Percentiles rank a stretch among this genome's conserved stretches.
Evolutionary conservation across 1,140 invertebrate genomes (phyloP).

Genomic region (Leptinotarsa defecta): DNA sequence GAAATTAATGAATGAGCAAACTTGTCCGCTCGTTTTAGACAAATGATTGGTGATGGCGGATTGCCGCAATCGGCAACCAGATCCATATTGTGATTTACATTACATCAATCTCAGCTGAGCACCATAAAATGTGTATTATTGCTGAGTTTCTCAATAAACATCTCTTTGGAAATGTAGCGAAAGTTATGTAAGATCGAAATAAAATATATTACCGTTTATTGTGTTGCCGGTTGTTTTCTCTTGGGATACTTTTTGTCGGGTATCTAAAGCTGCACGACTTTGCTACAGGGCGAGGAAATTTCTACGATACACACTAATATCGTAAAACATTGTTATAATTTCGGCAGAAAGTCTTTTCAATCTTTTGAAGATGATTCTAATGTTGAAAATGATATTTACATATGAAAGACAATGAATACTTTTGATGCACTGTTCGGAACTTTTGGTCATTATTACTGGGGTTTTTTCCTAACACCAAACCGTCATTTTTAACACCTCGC

Average conservation of each 20-base stretch:
- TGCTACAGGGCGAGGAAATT: neutral
- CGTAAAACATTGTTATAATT: too few species aligned
- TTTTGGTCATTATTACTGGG: too few species aligned
- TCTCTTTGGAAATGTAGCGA: slow-evolving; percentile 2
- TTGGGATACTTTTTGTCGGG: neutral
- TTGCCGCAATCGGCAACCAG: neutral
- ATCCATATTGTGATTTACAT: neutral
- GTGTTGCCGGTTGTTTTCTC: slow-evolving; percentile 2
- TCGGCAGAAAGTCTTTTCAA: too few species aligned
- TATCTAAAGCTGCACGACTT: slow-evolving; percentile 1
- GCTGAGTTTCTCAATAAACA: slow-evolving; percentile 1
- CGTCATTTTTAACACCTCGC: too few species aligned
- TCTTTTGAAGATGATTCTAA: too few species aligned
- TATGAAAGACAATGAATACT: too few species aligned
- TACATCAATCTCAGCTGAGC: neutral
- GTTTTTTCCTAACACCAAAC: too few species aligned
- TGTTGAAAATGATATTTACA: too few species aligned
- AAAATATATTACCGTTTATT: slow-evolving; percentile 7
- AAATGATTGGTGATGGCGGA: neutral
- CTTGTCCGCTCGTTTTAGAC: neutral
- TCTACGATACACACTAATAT: neutral
- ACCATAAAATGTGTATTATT: neutral
- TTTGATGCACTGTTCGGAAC: too few species aligned
- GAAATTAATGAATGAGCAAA: neutral
- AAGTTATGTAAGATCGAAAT: slow-evolving; percentile 1